Percentiles rank a stretch among this genome's conserved stretches.
Conservation (phyloP, 1,140 invertebrate species). For the Trichoplusia ni region DNA sequence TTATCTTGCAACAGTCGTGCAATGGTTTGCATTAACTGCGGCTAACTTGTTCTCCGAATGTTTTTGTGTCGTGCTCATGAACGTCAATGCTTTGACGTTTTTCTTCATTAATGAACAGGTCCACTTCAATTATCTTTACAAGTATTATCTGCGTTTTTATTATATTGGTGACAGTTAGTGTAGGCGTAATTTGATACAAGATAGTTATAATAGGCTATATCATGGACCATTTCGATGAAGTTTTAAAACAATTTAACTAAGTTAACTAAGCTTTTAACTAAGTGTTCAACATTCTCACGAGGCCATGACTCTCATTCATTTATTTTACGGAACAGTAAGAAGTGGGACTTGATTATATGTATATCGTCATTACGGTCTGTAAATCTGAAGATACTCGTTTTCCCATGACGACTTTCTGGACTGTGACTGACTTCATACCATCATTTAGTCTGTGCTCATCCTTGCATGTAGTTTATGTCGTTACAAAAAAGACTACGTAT, state of each 20-base stretch:
- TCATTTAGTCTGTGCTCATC: constrained; percentile 34
- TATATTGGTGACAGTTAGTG: constrained; percentile 16
- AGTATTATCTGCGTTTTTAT: constrained; percentile 38
- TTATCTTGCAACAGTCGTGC: constrained; percentile 9
- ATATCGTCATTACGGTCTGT: constrained; percentile 2
- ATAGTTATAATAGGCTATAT: constrained; percentile 9
- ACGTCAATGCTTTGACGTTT: constrained; percentile 34
- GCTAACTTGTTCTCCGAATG: constrained; percentile 32
- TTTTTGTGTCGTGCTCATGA: constrained; percentile 36
- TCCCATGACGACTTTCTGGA: constrained; percentile 72
- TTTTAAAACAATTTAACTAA: background rate
- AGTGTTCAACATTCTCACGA: constrained; percentile 1
- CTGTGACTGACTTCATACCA: constrained; percentile 56
- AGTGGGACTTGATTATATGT: background rate
- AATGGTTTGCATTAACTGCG: constrained; percentile 33
- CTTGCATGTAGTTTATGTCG: constrained; percentile 31
- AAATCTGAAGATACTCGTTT: constrained; percentile 50
- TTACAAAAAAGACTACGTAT: constrained; percentile 20
- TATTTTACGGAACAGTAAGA: background rate
- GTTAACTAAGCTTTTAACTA: background rate
- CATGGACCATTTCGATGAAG: too few relatives aligned
- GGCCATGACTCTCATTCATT: background rate
- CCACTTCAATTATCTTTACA: constrained; percentile 39
- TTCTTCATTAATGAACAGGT: constrained; percentile 38
- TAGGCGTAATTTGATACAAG: constrained; percentile 8